Conservation (phyloP, 2,797 vertebrate species). For the Lycodopsis pacificus region DNA sequence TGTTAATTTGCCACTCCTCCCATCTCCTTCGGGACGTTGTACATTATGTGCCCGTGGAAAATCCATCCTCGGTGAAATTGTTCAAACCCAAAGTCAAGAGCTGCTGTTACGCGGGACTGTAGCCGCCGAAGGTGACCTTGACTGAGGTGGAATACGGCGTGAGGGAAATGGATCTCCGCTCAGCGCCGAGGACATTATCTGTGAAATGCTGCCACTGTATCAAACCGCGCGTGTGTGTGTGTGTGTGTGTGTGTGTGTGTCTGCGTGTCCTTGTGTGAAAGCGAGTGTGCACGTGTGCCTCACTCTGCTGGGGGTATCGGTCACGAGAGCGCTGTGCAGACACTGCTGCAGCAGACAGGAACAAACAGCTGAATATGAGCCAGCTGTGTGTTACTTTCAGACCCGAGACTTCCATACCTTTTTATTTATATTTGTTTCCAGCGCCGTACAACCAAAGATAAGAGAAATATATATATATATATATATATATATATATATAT, state of each 20-base stretch:
- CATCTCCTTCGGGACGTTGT: constrained; percentile 72
- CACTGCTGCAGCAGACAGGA: constrained; percentile 56
- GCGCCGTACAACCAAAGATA: constrained; percentile 12
- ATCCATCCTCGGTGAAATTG: constrained; percentile 77
- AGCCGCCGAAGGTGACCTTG: constrained; percentile 81
- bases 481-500: neutral
- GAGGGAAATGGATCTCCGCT: constrained; percentile 81
- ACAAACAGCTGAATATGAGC: constrained; percentile 55
- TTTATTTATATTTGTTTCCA: constrained; percentile 21
- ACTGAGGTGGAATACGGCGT: constrained; percentile 80
- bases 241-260: constrained; percentile 4
- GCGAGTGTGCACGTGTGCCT: constrained; percentile 50
- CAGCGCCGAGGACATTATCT: constrained; percentile 78
- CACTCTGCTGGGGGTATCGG: constrained; percentile 76
- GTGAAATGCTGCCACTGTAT: constrained; percentile 82
- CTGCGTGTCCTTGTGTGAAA: constrained; percentile 60
- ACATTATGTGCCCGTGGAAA: constrained; percentile 76
- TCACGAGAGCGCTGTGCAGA: constrained; percentile 89
- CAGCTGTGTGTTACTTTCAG: neutral
- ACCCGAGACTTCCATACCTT: neutral
- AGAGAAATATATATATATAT: neutral
- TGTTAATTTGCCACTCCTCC: constrained; percentile 76
- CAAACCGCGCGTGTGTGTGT: constrained; percentile 70
- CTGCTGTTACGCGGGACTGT: constrained; percentile 69
- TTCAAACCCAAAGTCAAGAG: constrained; percentile 82